A percentile compares a stretch with the other conserved stretches of the same genome.
phyloP scores from a whole-genome alignment of 2,888 invertebrate species.

The Dorcus hopei region DNA sequence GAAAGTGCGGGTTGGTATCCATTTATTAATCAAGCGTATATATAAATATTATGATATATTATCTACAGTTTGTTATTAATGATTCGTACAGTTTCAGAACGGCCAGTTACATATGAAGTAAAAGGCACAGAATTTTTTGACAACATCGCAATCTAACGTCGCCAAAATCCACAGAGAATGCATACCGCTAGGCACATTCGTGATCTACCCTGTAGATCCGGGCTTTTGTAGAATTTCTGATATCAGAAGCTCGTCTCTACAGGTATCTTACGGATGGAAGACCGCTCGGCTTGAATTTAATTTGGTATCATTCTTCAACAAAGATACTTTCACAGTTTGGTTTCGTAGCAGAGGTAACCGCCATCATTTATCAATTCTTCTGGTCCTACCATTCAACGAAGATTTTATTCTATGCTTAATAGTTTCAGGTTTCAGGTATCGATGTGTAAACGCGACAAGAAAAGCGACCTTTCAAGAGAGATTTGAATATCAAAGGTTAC shows the following conservation, averaged over 20 bases:
- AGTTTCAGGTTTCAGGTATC: neutral
- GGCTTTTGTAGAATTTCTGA: conserved; percentile 88
- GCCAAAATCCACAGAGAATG: neutral
- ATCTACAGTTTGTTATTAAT: conserved; percentile 10
- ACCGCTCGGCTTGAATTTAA: conserved; percentile 62
- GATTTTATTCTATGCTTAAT: neutral
- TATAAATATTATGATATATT: conserved; percentile 8
- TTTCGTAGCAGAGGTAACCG: neutral
- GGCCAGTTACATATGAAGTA: no score
- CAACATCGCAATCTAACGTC: no score
- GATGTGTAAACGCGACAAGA: neutral
- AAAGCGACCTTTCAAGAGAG: neutral
- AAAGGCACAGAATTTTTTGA: no score
- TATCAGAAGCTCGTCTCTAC: conserved; percentile 99
- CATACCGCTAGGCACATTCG: conserved; percentile 72
- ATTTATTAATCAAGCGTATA: no score
- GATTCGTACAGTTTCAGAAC: neutral
- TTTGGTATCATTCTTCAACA: conserved; percentile 3
- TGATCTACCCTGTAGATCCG: conserved; percentile 99
- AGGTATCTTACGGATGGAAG: conserved; percentile 98
- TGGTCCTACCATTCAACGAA: neutral
- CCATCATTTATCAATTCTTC: neutral
- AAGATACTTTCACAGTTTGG: conserved; percentile 3
- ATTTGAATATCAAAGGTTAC: neutral
- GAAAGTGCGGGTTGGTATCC: no score